Base-by-base conservation (phyloP, 2,797 vertebrate genomes). In the Silurus aristotelis region DNA sequence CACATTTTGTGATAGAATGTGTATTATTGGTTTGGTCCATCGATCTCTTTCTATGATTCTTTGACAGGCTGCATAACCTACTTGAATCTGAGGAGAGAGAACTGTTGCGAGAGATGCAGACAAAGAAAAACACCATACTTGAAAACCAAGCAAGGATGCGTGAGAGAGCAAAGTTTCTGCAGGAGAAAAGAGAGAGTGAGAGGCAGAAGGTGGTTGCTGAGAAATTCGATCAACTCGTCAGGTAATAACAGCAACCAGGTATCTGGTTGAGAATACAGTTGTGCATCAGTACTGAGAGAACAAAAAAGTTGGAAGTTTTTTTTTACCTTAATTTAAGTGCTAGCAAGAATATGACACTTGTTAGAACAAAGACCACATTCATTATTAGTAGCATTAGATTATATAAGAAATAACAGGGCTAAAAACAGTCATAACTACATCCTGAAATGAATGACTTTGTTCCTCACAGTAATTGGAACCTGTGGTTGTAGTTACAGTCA, bases 161-260 rank as follows among this genome's bases (percentile, higher is more conserved):
- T 78, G 92, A 95, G 7, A 91, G 91, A 91, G 93, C 90, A 1
- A 93, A 89, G 83, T 20, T 85, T 1, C 93, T 99, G 87, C 94
- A 89, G 72, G 95, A 96, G 43, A 92, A 90, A 85, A 93, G 95
- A 83, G 97, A 99, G 89, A 90, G 89, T 7, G 96, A 96, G n/a
- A 94, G 96, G 46, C 92, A 95, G 89, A 90, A 92, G 52, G 43
- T 96, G 64, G 96, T 96, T 58, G 91, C 94, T 22, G 93, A 96
- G 64, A 98, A 97, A 86, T 89, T 93, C 87, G 97, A 98, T 0
- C 96, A 96, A 85, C 96, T 95, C 15, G 97, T 98, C 94, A 96
- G 96, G 97, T 99, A 94, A 5, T 15, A 81, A 52, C 48, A 52
- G 48, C 48, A 52, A 52, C 48, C 38, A 4, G 38, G 14, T 6